phyloP scores from a whole-genome alignment of 2,888 invertebrate genomes.

The Sclerodermus sp. region DNA sequence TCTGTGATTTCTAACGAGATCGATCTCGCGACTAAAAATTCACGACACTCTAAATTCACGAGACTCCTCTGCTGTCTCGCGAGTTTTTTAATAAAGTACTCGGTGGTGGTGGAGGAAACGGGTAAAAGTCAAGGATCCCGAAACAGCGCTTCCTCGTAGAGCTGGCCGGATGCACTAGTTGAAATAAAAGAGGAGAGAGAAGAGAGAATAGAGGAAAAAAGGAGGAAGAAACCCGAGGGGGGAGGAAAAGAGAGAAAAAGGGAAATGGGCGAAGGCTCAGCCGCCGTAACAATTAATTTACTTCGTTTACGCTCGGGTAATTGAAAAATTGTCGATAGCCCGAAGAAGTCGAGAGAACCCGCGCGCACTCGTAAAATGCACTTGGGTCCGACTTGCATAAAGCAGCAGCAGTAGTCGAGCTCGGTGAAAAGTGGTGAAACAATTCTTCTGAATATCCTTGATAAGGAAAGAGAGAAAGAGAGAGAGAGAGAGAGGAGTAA shows the following conservation, averaged over 20 bases:
- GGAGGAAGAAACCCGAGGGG: slow-evolving; percentile 2
- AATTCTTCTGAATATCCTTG: too few species aligned
- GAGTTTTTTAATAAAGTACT: slow-evolving; percentile 27
- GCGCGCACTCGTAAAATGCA: too few species aligned
- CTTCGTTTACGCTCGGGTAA: slow-evolving; percentile 42
- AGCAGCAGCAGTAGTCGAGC: too few species aligned
- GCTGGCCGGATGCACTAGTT: slow-evolving; percentile 8
- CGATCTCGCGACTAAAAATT: too few species aligned
- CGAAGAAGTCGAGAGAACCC: slow-evolving; percentile 26
- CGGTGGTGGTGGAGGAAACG: slow-evolving; percentile 6
- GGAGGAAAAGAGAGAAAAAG: slow-evolving; percentile 6
- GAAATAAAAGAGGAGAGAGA: slow-evolving; percentile 5
- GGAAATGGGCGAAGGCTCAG: slow-evolving; percentile 8
- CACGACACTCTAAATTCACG: too few species aligned
- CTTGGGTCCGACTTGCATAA: too few species aligned
- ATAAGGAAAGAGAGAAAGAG: too few species aligned
- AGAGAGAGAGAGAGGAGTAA: too few species aligned
- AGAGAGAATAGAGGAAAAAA: slow-evolving; percentile 4
- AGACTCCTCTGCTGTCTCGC: slow-evolving; percentile 4
- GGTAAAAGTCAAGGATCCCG: slow-evolving; percentile 16
- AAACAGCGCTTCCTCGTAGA: slow-evolving; percentile 15
- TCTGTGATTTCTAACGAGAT: too few species aligned
- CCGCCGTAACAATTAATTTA: slow-evolving; percentile 41
- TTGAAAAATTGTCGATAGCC: slow-evolving; percentile 43
- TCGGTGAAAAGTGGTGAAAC: too few species aligned